Evolutionary conservation across 1,140 invertebrate genomes (phyloP).

Genomic region (Leptinotarsa undecemlineata): DNA sequence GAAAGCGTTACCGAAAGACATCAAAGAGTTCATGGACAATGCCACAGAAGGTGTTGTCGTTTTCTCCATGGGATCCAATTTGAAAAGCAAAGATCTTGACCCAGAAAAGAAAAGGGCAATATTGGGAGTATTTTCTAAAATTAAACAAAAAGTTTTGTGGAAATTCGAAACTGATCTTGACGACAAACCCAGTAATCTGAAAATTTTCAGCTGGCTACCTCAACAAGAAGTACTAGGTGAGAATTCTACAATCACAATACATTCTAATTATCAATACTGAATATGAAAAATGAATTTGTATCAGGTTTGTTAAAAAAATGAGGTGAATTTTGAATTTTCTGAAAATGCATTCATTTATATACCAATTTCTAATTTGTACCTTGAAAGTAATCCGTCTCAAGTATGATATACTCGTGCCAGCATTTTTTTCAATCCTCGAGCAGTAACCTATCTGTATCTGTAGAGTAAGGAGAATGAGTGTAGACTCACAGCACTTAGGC

Average conservation of each 20-base stretch:
- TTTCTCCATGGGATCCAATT: constrained; percentile 69
- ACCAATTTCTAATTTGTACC: too few relatives aligned
- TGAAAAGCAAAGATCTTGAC: constrained; percentile 56
- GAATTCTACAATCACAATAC: neutral
- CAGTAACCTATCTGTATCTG: too few relatives aligned
- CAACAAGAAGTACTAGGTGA: constrained; percentile 66
- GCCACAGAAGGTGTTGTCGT: constrained; percentile 67
- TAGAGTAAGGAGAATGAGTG: too few relatives aligned
- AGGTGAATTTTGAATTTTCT: too few relatives aligned
- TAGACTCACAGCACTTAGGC: too few relatives aligned
- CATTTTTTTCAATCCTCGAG: too few relatives aligned
- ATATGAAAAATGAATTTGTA: too few relatives aligned
- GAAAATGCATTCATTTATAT: too few relatives aligned
- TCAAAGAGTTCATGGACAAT: constrained; percentile 63
- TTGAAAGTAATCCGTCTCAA: too few relatives aligned
- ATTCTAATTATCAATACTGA: too few relatives aligned
- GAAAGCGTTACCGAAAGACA: constrained; percentile 29
- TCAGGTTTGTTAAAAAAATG: too few relatives aligned
- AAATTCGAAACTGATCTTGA: constrained; percentile 63
- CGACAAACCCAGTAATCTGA: constrained; percentile 55
- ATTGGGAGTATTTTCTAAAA: constrained; percentile 57
- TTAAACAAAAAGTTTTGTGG: constrained; percentile 66
- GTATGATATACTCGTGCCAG: too few relatives aligned
- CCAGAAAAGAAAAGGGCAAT: constrained; percentile 57
- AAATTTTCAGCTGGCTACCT: constrained; percentile 61